These are phyloP conservation scores for Crenuchus spilurus DNA, from an alignment of 2,797 vertebrate genomes.

Conservation along the genomic window DNA sequence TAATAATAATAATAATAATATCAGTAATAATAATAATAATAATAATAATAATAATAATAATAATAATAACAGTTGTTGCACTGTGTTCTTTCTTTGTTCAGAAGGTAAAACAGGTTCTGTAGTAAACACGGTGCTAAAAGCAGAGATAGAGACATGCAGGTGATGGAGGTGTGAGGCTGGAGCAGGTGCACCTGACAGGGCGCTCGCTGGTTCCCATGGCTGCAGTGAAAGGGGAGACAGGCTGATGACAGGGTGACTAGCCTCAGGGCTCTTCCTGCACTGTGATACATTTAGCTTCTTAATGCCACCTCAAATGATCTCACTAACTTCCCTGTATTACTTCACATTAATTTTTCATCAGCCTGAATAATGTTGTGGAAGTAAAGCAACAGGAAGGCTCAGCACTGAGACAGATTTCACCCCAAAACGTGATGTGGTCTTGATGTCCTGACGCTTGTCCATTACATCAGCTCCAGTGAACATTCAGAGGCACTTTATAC, in stretches of 20 bases:
- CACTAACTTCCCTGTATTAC: slow-evolving; percentile 60
- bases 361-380: slow-evolving; percentile 59
- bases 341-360: slow-evolving; percentile 59
- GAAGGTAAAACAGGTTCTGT: too few species aligned
- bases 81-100: too few species aligned
- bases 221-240: slow-evolving; percentile 37
- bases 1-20: too few species aligned
- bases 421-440: too few species aligned
- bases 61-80: too few species aligned
- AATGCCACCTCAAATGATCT: slow-evolving; percentile 59
- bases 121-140: too few species aligned
- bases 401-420: slow-evolving; percentile 27
- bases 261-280: slow-evolving; percentile 52
- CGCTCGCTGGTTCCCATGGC: slow-evolving; percentile 58
- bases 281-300: slow-evolving; percentile 62
- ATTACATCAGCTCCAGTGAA: too few species aligned
- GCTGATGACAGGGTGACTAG: slow-evolving; percentile 42
- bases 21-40: too few species aligned
- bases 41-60: too few species aligned
- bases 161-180: slow-evolving; percentile 41
- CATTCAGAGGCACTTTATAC: too few species aligned
- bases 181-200: slow-evolving; percentile 59
- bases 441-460: too few species aligned
- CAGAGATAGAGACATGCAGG: background rate
- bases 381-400: slow-evolving; percentile 38